Evolutionary conservation across 1,140 invertebrate genomes (phyloP).

Genomic region (Riptortus pedestris): DNA sequence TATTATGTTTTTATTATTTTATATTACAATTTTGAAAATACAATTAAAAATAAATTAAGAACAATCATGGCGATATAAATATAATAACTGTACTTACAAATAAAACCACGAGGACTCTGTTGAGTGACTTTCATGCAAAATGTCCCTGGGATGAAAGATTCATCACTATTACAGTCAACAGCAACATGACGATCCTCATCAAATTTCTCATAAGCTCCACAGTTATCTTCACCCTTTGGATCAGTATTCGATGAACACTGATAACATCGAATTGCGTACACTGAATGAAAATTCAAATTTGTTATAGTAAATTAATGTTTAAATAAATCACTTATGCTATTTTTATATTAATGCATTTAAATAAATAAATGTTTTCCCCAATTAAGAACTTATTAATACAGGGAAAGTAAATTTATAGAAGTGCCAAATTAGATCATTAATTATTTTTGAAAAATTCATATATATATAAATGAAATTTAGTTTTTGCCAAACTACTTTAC

Average conservation of each 20-base stretch:
- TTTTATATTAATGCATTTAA: too few relatives aligned
- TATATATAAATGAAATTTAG: too few relatives aligned
- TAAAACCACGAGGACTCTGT: slow-evolving; percentile 80
- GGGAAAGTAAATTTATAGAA: too few relatives aligned
- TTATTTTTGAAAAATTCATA: too few relatives aligned
- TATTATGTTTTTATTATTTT: not conserved
- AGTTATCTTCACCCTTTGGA: slow-evolving; percentile 62
- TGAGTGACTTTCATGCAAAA: slow-evolving; percentile 86
- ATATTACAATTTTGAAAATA: not conserved
- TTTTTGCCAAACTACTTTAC: too few relatives aligned
- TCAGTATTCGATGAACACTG: slow-evolving; percentile 76
- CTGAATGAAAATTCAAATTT: slow-evolving; percentile 36
- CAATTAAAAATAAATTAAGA: not conserved
- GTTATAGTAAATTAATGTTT: too few relatives aligned
- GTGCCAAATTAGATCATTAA: too few relatives aligned
- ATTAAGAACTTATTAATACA: too few relatives aligned
- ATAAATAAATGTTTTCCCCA: too few relatives aligned
- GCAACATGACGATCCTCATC: slow-evolving; percentile 67
- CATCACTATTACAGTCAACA: slow-evolving; percentile 80
- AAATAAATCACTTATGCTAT: too few relatives aligned
- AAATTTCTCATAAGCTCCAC: slow-evolving; percentile 76
- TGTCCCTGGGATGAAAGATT: slow-evolving; percentile 79
- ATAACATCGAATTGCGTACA: slow-evolving; percentile 64
- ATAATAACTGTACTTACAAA: slow-evolving; percentile 54
- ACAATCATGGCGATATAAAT: not conserved